A percentile compares a stretch with the other conserved stretches of the same genome.
Evolutionary conservation across 1,140 invertebrate species (phyloP).

Genomic region (Nebria ingens): DNA sequence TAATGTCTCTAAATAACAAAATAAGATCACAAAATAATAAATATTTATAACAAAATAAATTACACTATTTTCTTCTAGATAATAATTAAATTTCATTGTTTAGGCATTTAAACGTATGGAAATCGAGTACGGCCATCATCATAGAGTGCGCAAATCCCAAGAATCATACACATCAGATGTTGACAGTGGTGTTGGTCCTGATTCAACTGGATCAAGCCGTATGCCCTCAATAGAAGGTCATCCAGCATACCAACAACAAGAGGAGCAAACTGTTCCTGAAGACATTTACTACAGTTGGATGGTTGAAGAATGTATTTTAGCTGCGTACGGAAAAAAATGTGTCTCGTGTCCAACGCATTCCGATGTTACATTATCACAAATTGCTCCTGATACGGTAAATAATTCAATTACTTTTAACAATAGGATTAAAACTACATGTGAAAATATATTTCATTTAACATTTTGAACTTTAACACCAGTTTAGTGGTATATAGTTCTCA

Average conservation of each 20-base stretch:
- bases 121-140: slow-evolving; percentile 20
- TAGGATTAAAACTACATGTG: neutral
- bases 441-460: neutral
- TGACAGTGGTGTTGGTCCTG: slow-evolving; percentile 69
- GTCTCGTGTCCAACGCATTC: slow-evolving; percentile 66
- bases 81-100: too few species aligned
- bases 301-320: slow-evolving; percentile 91
- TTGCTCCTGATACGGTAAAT: slow-evolving; percentile 74
- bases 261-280: slow-evolving; percentile 18
- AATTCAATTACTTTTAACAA: neutral
- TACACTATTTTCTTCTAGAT: too few species aligned
- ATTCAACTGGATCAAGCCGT: slow-evolving; percentile 57
- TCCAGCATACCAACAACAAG: slow-evolving; percentile 33
- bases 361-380: slow-evolving; percentile 55
- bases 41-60: too few species aligned
- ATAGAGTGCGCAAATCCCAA: slow-evolving; percentile 47
- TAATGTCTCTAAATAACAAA: too few species aligned
- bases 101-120: slow-evolving; percentile 25
- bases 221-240: slow-evolving; percentile 74
- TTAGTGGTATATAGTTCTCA: too few species aligned
- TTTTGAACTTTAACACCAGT: too few species aligned
- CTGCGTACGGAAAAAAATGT: slow-evolving; percentile 60
- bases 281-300: slow-evolving; percentile 58
- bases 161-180: slow-evolving; percentile 66
- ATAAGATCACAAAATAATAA: too few species aligned